phyloP scores from a whole-genome alignment of 2,113 vertebrate genomes.

The Gadus chalcogrammus region DNA sequence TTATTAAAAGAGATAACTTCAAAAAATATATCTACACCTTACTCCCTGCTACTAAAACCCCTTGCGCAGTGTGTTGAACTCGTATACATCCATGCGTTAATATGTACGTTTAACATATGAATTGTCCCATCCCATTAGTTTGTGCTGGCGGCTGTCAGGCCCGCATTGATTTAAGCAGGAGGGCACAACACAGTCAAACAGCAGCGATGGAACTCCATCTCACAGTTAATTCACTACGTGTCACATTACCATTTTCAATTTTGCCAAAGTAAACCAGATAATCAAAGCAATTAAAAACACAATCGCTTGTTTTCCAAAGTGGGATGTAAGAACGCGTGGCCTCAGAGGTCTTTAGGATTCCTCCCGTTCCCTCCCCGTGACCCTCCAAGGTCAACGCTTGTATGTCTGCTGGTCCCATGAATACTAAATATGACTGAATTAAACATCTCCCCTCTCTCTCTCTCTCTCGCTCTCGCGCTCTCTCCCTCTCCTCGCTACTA shows the following conservation, averaged over 20 bases:
- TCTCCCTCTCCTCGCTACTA: conserved; percentile 54
- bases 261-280: conserved; percentile 65
- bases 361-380: conserved; percentile 55
- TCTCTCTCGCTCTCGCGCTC: no score
- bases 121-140: background rate
- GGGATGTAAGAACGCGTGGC: conserved; percentile 46
- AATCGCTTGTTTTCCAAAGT: conserved; percentile 64
- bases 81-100: no score
- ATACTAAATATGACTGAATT: conserved; percentile 69
- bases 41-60: no score
- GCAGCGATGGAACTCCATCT: conserved; percentile 18
- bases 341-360: conserved; percentile 63
- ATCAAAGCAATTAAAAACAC: conserved; percentile 71
- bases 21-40: background rate
- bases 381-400: conserved; percentile 75
- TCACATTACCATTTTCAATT: conserved; percentile 65
- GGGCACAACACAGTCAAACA: conserved; percentile 33
- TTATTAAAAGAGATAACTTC: background rate
- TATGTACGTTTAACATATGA: no score
- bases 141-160: conserved; percentile 17
- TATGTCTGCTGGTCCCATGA: conserved; percentile 58
- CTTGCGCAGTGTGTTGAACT: no score
- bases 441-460: conserved; percentile 55
- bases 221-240: conserved; percentile 32
- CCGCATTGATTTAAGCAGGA: conserved; percentile 25